phyloP scores from a whole-genome alignment of 1,140 invertebrate species.

The Microplitis mediator region DNA sequence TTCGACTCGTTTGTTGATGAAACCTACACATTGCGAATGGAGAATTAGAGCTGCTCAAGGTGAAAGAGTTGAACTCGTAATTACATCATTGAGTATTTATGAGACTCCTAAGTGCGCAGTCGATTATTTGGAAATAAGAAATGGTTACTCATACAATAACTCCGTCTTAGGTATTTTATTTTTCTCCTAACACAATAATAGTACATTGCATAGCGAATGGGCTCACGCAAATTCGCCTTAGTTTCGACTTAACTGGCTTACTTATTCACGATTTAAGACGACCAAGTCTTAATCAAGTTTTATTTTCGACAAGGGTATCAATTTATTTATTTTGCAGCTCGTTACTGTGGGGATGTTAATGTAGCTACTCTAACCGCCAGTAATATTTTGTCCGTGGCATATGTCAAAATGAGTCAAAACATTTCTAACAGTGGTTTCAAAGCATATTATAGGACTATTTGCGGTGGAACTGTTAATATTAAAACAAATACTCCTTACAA shows the following conservation, averaged over 20 bases:
- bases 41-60: slow-evolving; percentile 96
- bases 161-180: slow-evolving; percentile 67
- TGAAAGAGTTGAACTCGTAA: slow-evolving; percentile 90
- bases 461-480: slow-evolving; percentile 86
- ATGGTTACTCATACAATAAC: slow-evolving; percentile 92
- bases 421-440: slow-evolving; percentile 77
- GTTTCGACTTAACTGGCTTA: no score
- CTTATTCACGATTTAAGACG: no score
- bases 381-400: slow-evolving; percentile 85
- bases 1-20: slow-evolving; percentile 64
- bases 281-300: no score
- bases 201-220: no score
- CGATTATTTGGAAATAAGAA: slow-evolving; percentile 91
- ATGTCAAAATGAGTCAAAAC: slow-evolving; percentile 71
- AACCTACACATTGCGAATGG: slow-evolving; percentile 88
- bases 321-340: no score
- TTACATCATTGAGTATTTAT: slow-evolving; percentile 88
- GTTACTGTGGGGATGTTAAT: slow-evolving; percentile 44
- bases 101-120: slow-evolving; percentile 85
- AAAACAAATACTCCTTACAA: slow-evolving; percentile 73
- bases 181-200: neutral
- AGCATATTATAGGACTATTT: slow-evolving; percentile 87
- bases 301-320: no score
- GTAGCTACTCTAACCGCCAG: slow-evolving; percentile 74
- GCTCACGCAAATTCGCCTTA: no score